These are phyloP conservation scores for Orchesella cincta DNA, from an alignment of 1,140 invertebrate genomes.

Conservation along the genomic window DNA sequence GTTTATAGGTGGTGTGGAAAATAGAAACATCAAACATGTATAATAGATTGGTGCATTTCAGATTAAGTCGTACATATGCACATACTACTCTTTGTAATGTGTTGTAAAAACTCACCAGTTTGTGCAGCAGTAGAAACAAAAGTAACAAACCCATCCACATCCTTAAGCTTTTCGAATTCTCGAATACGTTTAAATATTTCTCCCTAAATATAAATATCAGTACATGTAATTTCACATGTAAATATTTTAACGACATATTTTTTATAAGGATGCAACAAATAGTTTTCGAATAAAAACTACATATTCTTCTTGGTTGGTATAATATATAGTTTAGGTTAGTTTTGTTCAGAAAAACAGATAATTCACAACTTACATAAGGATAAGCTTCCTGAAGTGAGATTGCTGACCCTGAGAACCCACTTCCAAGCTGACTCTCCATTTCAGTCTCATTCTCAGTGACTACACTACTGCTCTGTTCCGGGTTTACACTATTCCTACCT, in stretches of 20 bases:
- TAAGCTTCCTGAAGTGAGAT: constrained; percentile 14
- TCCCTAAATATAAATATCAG: too few species aligned
- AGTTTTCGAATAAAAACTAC: too few species aligned
- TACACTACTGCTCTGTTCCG: constrained; percentile 22
- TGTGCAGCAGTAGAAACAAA: neutral
- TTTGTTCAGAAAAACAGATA: neutral
- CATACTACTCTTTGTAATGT: neutral
- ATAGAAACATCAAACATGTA: too few species aligned
- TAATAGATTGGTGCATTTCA: too few species aligned
- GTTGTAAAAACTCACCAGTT: neutral
- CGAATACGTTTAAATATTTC: constrained; percentile 16
- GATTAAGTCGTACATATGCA: neutral
- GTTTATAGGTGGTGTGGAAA: neutral
- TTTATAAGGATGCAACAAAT: too few species aligned
- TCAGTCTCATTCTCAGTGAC: constrained; percentile 14
- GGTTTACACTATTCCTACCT: constrained; percentile 19
- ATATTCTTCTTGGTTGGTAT: too few species aligned
- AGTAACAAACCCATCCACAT: constrained; percentile 12
- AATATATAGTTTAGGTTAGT: too few species aligned
- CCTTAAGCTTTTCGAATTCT: constrained; percentile 14
- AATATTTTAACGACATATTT: too few species aligned
- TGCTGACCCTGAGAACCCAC: constrained; percentile 21
- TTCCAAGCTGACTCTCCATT: constrained; percentile 10
- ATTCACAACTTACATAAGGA: constrained; percentile 15
- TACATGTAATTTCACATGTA: too few species aligned